phyloP scores from a whole-genome alignment of 2,888 invertebrate species.

The Luperina testacea region DNA sequence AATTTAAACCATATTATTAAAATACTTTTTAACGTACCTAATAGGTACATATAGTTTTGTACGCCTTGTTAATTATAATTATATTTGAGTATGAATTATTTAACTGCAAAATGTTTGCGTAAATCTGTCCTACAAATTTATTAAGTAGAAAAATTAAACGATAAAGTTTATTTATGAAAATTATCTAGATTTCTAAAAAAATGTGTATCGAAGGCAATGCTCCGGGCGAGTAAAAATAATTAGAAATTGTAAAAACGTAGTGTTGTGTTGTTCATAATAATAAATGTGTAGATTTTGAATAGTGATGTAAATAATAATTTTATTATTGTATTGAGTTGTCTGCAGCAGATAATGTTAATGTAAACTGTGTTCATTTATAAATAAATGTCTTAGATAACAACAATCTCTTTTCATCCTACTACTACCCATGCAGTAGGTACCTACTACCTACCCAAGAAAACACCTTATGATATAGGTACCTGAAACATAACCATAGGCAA shows the following conservation, averaged over 20 bases:
- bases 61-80: not conserved
- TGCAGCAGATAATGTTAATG: constrained; percentile 76
- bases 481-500: not conserved
- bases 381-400: constrained; percentile 85
- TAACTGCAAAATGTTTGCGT: not conserved
- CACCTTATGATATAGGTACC: not conserved
- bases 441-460: not conserved
- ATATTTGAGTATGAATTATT: constrained; percentile 3
- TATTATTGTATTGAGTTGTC: constrained; percentile 70
- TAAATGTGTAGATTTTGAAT: constrained; percentile 61
- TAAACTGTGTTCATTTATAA: constrained; percentile 88
- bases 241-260: constrained; percentile 63
- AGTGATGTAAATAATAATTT: constrained; percentile 64
- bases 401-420: not conserved
- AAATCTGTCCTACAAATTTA: constrained; percentile 23
- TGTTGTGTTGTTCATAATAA: constrained; percentile 58
- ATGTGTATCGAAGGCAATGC: constrained; percentile 70
- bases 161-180: constrained; percentile 30
- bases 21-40: not conserved
- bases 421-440: not conserved
- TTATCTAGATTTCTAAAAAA: constrained; percentile 43
- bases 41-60: not conserved
- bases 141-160: constrained; percentile 11
- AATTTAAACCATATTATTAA: not conserved
- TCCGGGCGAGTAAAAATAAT: constrained; percentile 68